These are phyloP conservation scores for Bombus superbus DNA, from an alignment of 1,140 invertebrate genomes.

Conservation along the genomic window DNA sequence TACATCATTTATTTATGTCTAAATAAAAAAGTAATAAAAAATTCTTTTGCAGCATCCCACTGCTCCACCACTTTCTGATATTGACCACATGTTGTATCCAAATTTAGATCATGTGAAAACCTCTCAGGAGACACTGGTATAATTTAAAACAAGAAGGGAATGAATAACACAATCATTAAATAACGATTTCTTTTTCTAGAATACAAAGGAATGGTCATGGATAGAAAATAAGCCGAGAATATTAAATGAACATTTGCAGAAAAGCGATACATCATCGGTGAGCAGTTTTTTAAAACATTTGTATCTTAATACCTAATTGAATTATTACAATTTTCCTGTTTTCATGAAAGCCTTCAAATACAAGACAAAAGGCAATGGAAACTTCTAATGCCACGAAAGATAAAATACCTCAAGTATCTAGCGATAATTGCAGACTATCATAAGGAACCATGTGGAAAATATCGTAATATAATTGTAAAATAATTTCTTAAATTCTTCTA, in stretches of 20 bases:
- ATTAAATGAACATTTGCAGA: background rate
- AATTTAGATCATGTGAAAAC: background rate
- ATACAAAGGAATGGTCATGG: background rate
- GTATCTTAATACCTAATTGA: background rate
- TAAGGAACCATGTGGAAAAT: background rate
- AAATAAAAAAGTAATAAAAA: background rate
- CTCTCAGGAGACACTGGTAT: background rate
- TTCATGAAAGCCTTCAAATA: background rate
- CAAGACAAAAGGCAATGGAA: too few species aligned
- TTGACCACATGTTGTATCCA: background rate
- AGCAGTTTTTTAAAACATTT: background rate
- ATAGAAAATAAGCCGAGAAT: background rate
- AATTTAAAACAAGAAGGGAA: background rate
- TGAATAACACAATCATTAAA: too few species aligned
- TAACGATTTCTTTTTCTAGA: background rate
- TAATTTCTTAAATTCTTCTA: too few species aligned
- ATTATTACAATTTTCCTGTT: background rate
- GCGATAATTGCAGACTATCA: background rate
- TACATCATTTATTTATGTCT: background rate
- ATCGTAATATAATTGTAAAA: too few species aligned
- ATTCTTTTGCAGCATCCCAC: background rate
- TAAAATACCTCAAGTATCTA: too few species aligned
- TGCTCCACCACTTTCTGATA: background rate
- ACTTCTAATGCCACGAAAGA: fast-evolving
- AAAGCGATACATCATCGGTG: background rate